Conservation (phyloP, 2,888 invertebrate species). For the Periphyllus acericola region DNA sequence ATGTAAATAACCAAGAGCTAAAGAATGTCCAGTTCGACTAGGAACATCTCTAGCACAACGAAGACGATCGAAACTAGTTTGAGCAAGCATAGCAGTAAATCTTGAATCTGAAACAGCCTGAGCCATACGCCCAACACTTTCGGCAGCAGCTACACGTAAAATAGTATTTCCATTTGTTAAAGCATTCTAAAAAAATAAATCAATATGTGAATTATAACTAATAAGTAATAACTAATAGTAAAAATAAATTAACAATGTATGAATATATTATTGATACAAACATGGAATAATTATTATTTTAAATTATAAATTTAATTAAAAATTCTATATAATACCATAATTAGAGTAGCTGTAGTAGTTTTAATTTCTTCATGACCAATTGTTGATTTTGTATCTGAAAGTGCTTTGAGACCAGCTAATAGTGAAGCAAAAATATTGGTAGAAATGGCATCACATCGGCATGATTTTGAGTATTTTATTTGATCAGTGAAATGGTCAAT, state of each 20-base stretch:
- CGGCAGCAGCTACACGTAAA: conserved; percentile 93
- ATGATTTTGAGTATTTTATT: conserved; percentile 90
- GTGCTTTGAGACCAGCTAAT: conserved; percentile 85
- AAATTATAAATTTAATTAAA: background rate
- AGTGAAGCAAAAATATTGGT: conserved; percentile 96
- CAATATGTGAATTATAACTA: background rate
- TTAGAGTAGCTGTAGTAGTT: conserved; percentile 82
- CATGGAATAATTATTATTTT: background rate
- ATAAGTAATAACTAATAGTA: too few species aligned
- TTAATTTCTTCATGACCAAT: conserved; percentile 91
- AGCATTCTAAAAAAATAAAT: conserved; percentile 71
- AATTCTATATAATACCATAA: conserved; percentile 72
- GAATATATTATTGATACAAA: background rate
- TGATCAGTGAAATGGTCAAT: conserved; percentile 96
- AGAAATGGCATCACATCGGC: conserved; percentile 93
- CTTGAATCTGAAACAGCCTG: conserved; percentile 87
- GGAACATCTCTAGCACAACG: conserved; percentile 88
- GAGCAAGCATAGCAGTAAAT: conserved; percentile 89
- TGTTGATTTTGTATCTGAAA: conserved; percentile 86
- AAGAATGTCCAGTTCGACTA: conserved; percentile 85
- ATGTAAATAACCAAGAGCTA: conserved; percentile 96
- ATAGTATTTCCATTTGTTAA: conserved; percentile 80
- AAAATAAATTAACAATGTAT: background rate
- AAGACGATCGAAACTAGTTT: conserved; percentile 87
- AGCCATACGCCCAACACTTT: conserved; percentile 92